These are phyloP conservation scores for Tychaedon coryphoeus DNA, from an alignment of 2,113 vertebrate species.

Conservation along the genomic window DNA sequence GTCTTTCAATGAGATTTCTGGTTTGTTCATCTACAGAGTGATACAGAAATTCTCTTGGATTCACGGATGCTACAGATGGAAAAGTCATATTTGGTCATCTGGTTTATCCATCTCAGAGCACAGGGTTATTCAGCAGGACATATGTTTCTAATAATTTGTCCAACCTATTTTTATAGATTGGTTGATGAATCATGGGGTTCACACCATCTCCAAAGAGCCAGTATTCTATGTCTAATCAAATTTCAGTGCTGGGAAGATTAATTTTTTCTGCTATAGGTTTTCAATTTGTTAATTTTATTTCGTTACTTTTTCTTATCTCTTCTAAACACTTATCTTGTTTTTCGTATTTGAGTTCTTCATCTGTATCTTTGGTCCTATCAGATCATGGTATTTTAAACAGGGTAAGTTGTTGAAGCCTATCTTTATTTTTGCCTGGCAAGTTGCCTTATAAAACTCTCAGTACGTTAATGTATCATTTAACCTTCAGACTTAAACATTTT, in stretches of 20 bases:
- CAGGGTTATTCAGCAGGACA: neutral
- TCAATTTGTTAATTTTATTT: neutral
- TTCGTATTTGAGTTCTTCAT: neutral
- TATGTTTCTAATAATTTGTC: constrained; percentile 20
- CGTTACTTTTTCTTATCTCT: neutral
- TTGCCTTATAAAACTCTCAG: neutral
- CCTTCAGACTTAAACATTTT: neutral
- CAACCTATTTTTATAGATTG: neutral
- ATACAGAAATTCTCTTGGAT: neutral
- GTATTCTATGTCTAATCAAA: neutral
- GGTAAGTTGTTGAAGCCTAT: neutral
- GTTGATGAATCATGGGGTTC: neutral
- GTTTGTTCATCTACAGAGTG: neutral
- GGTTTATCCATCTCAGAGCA: neutral
- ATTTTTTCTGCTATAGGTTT: neutral
- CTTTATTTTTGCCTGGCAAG: neutral
- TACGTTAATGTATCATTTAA: neutral
- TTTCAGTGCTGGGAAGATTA: neutral
- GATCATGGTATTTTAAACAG: neutral
- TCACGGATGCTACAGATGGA: neutral
- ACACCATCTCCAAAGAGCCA: neutral
- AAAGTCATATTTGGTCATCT: neutral
- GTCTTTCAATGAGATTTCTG: neutral
- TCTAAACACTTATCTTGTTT: neutral
- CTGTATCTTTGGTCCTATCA: neutral